Percentiles rank a stretch among this genome's conserved stretches.
Conservation (phyloP, 2,888 invertebrate genomes). For the Ectemnius continuus region DNA sequence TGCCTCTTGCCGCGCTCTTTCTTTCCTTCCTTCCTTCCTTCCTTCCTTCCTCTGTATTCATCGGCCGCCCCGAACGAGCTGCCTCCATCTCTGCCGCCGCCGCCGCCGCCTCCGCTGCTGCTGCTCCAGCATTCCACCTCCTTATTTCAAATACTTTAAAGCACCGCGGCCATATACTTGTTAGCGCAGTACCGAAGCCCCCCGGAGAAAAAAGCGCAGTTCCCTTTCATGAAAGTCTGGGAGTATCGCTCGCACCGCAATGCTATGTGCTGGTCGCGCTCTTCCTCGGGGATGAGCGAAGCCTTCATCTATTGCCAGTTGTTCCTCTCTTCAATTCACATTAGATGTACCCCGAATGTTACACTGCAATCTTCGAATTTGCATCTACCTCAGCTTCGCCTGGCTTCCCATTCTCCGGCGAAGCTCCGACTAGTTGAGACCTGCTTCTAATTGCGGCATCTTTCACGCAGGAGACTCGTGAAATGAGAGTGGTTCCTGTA, state of each 20-base stretch:
- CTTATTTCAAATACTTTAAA: conserved; percentile 58
- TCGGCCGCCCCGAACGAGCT: conserved; percentile 45
- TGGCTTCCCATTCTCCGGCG: too few species aligned
- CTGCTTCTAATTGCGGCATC: too few species aligned
- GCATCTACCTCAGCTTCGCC: too few species aligned
- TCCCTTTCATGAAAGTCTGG: conserved; percentile 11
- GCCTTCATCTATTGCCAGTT: too few species aligned
- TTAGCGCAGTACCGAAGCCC: conserved; percentile 28
- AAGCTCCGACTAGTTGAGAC: too few species aligned
- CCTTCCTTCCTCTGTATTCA: conserved; percentile 44
- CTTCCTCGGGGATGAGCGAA: neutral
- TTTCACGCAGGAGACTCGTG: too few species aligned
- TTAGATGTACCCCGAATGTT: too few species aligned
- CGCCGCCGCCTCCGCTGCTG: too few species aligned
- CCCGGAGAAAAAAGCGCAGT: neutral
- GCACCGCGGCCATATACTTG: conserved; percentile 39
- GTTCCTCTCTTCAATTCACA: too few species aligned
- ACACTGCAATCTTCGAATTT: too few species aligned
- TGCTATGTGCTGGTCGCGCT: conserved; percentile 3
- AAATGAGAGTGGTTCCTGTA: too few species aligned
- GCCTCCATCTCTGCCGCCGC: conserved; percentile 1
- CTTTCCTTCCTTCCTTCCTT: conserved; percentile 2
- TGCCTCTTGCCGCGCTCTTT: conserved; percentile 24
- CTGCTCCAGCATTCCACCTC: conserved; percentile 50
- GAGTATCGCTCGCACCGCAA: conserved; percentile 20